Conservation (phyloP, 2,888 invertebrate genomes). For the Polia nebulosa region DNA sequence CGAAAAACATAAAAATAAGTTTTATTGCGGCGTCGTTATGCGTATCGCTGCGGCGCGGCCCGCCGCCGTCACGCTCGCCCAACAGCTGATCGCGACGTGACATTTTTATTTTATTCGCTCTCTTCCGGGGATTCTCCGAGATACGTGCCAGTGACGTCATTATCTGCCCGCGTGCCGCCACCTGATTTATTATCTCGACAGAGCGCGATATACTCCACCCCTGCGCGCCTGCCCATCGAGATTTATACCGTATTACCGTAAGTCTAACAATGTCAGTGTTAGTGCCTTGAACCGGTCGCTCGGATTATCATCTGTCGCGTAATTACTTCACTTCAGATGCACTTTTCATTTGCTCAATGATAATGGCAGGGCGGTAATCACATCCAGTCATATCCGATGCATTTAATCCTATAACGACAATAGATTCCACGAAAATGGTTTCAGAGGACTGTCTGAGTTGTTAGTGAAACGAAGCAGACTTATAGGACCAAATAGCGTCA, state of each 20-base stretch:
- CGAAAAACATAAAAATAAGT: constrained; percentile 91
- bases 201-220: constrained; percentile 79
- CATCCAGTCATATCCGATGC: constrained; percentile 5
- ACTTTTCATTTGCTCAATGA: constrained; percentile 64
- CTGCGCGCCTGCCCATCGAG: constrained; percentile 74
- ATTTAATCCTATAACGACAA: constrained; percentile 24
- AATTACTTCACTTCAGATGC: constrained; percentile 65
- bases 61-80: constrained; percentile 84
- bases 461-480: constrained; percentile 14
- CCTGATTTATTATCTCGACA: constrained; percentile 88
- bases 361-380: constrained; percentile 48
- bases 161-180: constrained; percentile 83
- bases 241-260: constrained; percentile 74
- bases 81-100: constrained; percentile 91
- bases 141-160: constrained; percentile 90
- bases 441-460: constrained; percentile 4
- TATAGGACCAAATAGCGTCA: neutral
- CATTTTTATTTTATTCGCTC: constrained; percentile 91
- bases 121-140: constrained; percentile 90
- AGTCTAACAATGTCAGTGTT: constrained; percentile 78
- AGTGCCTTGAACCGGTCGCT: constrained; percentile 67
- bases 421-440: constrained; percentile 6
- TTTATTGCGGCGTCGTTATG: constrained; percentile 91
- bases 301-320: constrained; percentile 15
- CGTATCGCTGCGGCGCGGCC: constrained; percentile 86